A percentile compares a stretch with the other conserved stretches of the same genome.
phyloP scores from a whole-genome alignment of 2,113 vertebrate genomes.

The Melospiza georgiana region DNA sequence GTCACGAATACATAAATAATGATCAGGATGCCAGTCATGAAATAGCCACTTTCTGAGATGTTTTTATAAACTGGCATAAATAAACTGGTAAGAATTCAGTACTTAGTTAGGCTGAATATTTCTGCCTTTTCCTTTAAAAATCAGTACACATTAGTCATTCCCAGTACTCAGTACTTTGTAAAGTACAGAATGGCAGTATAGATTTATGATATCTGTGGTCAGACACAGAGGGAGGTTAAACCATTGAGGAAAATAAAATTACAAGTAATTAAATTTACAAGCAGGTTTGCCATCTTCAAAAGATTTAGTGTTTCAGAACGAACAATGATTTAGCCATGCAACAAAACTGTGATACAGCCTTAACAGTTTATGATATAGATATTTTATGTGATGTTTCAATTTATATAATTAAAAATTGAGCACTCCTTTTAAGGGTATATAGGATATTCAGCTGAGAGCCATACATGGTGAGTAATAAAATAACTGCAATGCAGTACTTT shows the following conservation, averaged over 20 bases:
- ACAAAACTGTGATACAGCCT: constrained; percentile 51
- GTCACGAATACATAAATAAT: background rate
- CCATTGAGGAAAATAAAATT: constrained; percentile 82
- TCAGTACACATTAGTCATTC: constrained; percentile 42
- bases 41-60: background rate
- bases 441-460: constrained; percentile 63
- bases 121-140: constrained; percentile 63
- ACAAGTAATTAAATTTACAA: constrained; percentile 85
- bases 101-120: constrained; percentile 18
- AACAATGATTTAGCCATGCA: constrained; percentile 59
- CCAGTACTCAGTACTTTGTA: constrained; percentile 55
- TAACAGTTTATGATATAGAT: constrained; percentile 50
- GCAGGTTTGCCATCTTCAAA: constrained; percentile 73
- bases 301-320: constrained; percentile 74
- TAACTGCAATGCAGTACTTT: constrained; percentile 62
- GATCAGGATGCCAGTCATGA: background rate
- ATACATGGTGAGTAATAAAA: constrained; percentile 65
- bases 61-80: background rate
- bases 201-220: constrained; percentile 78
- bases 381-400: constrained; percentile 72
- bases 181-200: constrained; percentile 57
- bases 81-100: background rate
- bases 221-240: constrained; percentile 79
- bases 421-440: constrained; percentile 64
- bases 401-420: constrained; percentile 77